Evolutionary conservation across 23 tunicate genomes (phyloP).

Genomic region (Botrylloides violaceus): DNA sequence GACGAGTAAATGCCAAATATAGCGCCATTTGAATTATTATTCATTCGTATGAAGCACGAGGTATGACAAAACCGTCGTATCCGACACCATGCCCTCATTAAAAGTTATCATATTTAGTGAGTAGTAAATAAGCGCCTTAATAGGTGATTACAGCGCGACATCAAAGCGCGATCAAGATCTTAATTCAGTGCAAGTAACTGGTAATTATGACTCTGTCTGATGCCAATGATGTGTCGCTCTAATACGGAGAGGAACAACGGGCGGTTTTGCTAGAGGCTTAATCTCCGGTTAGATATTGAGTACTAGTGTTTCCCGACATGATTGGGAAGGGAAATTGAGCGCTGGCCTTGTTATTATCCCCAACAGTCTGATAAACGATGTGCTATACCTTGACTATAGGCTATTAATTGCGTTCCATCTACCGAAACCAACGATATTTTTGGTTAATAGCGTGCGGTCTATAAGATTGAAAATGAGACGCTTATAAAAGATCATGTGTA

Average conservation of each 20-base stretch:
- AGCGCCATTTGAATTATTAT: no score
- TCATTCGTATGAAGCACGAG: no score
- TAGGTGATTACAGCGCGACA: constrained; percentile 19
- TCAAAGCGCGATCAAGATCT: constrained; percentile 4
- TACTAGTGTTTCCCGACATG: background rate
- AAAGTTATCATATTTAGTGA: background rate
- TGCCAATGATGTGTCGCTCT: background rate
- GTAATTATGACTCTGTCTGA: background rate
- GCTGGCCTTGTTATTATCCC: background rate
- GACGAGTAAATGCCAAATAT: no score
- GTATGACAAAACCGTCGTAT: background rate
- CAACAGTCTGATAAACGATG: background rate
- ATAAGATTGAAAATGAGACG: no score
- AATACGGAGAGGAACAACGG: constrained; percentile 2
- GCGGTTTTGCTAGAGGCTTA: constrained; percentile 1
- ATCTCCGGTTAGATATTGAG: background rate
- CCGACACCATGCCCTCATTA: constrained; percentile 4
- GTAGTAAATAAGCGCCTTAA: constrained; percentile 20
- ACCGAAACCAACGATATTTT: background rate
- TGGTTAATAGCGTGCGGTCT: background rate
- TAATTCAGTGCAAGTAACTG: background rate
- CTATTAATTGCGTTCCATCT: background rate
- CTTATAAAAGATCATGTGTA: no score
- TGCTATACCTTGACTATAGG: no score
- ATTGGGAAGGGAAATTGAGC: background rate